Evolutionary conservation across 2,797 vertebrate genomes (phyloP).

Genomic region (Cetoscarus ocellatus): DNA sequence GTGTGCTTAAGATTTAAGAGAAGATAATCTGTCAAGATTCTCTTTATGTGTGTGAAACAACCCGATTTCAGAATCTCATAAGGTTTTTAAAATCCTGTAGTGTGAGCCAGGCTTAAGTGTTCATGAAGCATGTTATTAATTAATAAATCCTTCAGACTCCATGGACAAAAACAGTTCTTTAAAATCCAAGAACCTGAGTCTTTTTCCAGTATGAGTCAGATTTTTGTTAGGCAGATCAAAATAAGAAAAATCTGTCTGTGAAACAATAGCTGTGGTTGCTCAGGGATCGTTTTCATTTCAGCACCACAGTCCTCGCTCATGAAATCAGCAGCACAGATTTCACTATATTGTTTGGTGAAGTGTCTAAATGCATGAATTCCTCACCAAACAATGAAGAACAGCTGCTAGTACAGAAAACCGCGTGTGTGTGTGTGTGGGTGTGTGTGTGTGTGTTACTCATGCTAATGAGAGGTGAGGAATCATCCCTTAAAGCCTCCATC

Average conservation of each 20-base stretch:
- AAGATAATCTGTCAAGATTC: too few species aligned
- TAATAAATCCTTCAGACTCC: too few species aligned
- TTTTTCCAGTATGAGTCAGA: background rate
- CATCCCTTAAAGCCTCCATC: background rate
- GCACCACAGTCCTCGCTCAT: conserved; percentile 34
- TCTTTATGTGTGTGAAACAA: too few species aligned
- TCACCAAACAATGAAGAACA: conserved; percentile 41
- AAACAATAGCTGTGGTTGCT: conserved; percentile 7
- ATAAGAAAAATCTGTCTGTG: background rate
- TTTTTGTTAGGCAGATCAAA: background rate
- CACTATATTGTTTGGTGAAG: conserved; percentile 30
- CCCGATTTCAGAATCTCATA: too few species aligned
- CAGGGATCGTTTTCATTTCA: conserved; percentile 24
- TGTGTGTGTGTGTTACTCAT: background rate
- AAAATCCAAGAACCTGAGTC: too few species aligned
- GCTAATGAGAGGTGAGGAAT: background rate
- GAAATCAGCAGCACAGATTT: conserved; percentile 25
- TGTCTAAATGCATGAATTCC: conserved; percentile 40
- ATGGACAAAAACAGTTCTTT: too few species aligned
- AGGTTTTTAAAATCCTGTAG: too few species aligned
- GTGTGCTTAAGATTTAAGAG: too few species aligned
- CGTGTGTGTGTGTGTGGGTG: conserved; percentile 9
- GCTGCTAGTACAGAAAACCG: conserved; percentile 14
- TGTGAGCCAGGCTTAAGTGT: too few species aligned
- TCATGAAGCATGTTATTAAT: too few species aligned